Conservation (phyloP, 2,888 invertebrate genomes). For the Cristatella mucedo region DNA sequence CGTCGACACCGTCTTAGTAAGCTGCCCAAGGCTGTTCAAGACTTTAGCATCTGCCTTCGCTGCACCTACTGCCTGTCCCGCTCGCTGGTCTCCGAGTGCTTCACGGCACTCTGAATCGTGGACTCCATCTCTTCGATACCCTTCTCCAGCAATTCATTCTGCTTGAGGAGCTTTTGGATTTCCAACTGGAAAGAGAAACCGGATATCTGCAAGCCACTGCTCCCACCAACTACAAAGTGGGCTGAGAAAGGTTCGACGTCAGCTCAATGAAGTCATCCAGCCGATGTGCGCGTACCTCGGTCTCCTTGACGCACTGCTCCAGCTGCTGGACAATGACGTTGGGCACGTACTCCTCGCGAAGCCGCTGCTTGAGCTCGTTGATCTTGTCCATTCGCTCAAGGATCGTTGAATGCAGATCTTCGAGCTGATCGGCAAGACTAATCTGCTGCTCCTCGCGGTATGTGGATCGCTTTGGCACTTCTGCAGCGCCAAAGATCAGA, state of each 20-base stretch:
- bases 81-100: slow-evolving; percentile 32
- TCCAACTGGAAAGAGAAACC: slow-evolving; percentile 22
- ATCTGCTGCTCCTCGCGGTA: slow-evolving; percentile 18
- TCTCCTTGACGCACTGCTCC: slow-evolving; percentile 36
- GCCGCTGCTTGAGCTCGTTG: slow-evolving; percentile 19
- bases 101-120: slow-evolving; percentile 26
- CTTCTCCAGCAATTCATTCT: slow-evolving; percentile 31
- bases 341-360: slow-evolving; percentile 29
- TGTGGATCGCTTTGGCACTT: slow-evolving; percentile 10
- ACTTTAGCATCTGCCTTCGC: background rate
- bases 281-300: slow-evolving; percentile 21
- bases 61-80: slow-evolving; percentile 29
- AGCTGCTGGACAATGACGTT: slow-evolving; percentile 30
- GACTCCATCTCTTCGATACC: slow-evolving; percentile 31
- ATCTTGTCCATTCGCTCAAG: slow-evolving; percentile 28
- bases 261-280: no score
- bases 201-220: no score
- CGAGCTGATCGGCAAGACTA: slow-evolving; percentile 26
- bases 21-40: no score
- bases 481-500: no score
- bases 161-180: slow-evolving; percentile 29
- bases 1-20: no score
- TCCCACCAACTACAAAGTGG: no score
- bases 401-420: slow-evolving; percentile 26
- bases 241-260: no score